phyloP scores from a whole-genome alignment of 1,140 invertebrate genomes.

The Daktulosphaira vitifoliae region DNA sequence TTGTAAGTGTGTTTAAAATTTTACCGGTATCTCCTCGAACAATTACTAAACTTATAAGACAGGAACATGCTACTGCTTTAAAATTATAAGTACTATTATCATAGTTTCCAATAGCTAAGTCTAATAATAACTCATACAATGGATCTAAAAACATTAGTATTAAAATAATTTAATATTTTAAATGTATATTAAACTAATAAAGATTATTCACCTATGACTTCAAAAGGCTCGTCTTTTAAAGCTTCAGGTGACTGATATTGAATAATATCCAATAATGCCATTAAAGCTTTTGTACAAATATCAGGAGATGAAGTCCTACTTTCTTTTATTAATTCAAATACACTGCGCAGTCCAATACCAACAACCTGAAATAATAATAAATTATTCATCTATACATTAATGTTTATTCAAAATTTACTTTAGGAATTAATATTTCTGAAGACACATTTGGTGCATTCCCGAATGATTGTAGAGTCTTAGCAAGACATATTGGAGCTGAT shows the following conservation, averaged over 20 bases:
- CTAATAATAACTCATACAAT: constrained; percentile 66
- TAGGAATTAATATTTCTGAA: constrained; percentile 16
- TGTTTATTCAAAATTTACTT: neutral
- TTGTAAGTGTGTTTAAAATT: constrained; percentile 73
- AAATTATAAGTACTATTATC: constrained; percentile 50
- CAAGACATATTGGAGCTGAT: constrained; percentile 22
- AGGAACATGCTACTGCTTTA: constrained; percentile 69
- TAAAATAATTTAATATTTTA: neutral
- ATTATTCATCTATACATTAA: neutral
- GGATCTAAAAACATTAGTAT: constrained; percentile 51
- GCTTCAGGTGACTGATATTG: constrained; percentile 84
- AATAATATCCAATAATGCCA: constrained; percentile 78
- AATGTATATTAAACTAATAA: neutral
- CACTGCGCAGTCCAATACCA: constrained; percentile 77
- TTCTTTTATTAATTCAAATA: constrained; percentile 85
- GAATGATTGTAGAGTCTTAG: neutral
- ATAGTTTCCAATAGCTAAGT: constrained; percentile 52
- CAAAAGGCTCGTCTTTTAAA: constrained; percentile 61
- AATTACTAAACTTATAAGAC: constrained; percentile 81
- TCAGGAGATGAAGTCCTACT: constrained; percentile 67
- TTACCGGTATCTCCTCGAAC: constrained; percentile 88
- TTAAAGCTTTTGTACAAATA: constrained; percentile 77
- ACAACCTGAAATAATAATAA: constrained; percentile 60
- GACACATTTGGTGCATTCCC: neutral
- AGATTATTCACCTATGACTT: constrained; percentile 58